Evolutionary conservation across 2,888 invertebrate genomes (phyloP).

Genomic region (Amphipyra berbera): DNA sequence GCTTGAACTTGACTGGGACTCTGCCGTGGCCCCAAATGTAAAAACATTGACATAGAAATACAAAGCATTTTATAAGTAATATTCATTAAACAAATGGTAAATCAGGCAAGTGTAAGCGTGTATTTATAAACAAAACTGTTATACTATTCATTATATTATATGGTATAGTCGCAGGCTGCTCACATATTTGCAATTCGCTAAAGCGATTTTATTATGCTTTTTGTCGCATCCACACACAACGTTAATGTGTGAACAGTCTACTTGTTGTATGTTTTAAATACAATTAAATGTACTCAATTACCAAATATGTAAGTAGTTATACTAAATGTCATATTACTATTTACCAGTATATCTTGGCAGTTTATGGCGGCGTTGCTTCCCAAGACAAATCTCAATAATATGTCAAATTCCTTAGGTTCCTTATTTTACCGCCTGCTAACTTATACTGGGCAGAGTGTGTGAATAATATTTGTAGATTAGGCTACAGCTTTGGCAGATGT

Average conservation of each 20-base stretch:
- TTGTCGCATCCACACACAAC: constrained; percentile 12
- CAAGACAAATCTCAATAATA: background rate
- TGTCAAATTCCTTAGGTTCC: constrained; percentile 1
- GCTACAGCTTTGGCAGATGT: background rate
- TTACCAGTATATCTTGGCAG: constrained; percentile 10
- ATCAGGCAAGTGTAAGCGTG: constrained; percentile 34
- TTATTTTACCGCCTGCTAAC: background rate
- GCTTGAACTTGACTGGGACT: constrained; percentile 13
- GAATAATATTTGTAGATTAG: background rate
- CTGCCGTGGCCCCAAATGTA: constrained; percentile 5
- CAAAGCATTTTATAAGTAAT: no score
- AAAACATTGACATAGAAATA: background rate
- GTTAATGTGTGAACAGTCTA: constrained; percentile 34
- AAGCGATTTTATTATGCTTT: constrained; percentile 17
- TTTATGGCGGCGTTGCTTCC: background rate
- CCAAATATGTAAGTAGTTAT: constrained; percentile 47
- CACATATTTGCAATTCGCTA: constrained; percentile 35
- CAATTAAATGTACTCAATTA: constrained; percentile 56
- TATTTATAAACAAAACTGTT: constrained; percentile 42
- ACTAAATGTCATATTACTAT: constrained; percentile 11
- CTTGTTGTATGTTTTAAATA: constrained; percentile 48
- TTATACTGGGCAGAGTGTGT: background rate
- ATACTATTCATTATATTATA: constrained; percentile 49
- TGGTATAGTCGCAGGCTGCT: constrained; percentile 43
- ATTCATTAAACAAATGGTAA: constrained; percentile 1